Percentiles rank a stretch among this genome's conserved stretches.
Conservation (phyloP, 2,888 invertebrate species). For the Trichogramma dendrolimi region DNA sequence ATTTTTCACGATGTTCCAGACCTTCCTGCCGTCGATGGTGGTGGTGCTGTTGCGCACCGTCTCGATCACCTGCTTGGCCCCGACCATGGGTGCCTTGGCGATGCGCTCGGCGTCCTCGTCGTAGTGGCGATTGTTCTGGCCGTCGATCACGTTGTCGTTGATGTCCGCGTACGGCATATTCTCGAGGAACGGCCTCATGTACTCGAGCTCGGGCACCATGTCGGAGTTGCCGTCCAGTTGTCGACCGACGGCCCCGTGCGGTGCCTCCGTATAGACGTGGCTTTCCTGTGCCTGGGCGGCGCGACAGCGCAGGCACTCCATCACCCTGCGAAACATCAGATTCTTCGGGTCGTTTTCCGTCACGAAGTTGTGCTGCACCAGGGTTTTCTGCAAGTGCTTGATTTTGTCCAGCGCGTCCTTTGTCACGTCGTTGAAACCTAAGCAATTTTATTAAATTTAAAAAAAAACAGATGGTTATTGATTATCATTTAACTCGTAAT, state of each 20-base stretch:
- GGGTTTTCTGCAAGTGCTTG: background rate
- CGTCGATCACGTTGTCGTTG: background rate
- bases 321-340: constrained; percentile 10
- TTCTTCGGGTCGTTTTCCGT: constrained; percentile 9
- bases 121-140: background rate
- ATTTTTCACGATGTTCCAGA: constrained; percentile 2
- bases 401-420: background rate
- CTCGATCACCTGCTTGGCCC: background rate
- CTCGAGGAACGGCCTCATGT: constrained; percentile 7
- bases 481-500: background rate
- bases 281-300: background rate
- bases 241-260: too few species aligned
- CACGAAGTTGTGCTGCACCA: constrained; percentile 9
- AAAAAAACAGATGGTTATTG: background rate
- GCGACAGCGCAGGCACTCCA: constrained; percentile 23
- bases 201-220: constrained; percentile 4
- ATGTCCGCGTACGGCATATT: constrained; percentile 14
- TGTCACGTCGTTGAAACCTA: constrained; percentile 11
- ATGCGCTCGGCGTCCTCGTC: constrained; percentile 1
- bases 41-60: background rate
- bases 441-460: background rate
- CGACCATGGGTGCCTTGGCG: background rate
- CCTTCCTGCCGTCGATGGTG: background rate
- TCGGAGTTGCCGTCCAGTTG: background rate
- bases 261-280: background rate